Percentiles rank a stretch among this genome's conserved stretches.
Evolutionary conservation across 1,140 invertebrate genomes (phyloP).

Genomic region (Lethrus apterus): DNA sequence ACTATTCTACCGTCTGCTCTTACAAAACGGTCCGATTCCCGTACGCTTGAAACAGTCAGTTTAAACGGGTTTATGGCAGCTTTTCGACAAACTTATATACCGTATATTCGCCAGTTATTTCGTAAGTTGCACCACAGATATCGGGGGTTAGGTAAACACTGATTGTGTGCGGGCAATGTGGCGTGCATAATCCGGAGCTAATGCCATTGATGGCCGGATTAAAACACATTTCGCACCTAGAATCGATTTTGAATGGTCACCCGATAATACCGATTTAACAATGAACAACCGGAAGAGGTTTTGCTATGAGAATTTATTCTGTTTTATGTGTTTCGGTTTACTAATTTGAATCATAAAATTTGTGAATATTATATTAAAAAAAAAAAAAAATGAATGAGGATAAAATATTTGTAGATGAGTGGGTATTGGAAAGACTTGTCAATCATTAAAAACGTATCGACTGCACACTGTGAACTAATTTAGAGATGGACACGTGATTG

Average conservation of each 20-base stretch:
- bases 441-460: slow-evolving; percentile 14
- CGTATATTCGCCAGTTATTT: background rate
- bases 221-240: slow-evolving; percentile 26
- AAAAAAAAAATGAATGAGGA: slow-evolving; percentile 9
- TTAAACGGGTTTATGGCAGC: no score
- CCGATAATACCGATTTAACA: slow-evolving; percentile 12
- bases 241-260: slow-evolving; percentile 6
- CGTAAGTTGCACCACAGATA: background rate
- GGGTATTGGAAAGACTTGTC: slow-evolving; percentile 2
- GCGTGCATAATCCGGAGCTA: slow-evolving; percentile 25
- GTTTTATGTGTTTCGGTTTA: no score
- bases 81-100: no score
- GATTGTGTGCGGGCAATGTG: slow-evolving; percentile 28
- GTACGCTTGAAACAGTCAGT: no score
- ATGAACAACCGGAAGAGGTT: slow-evolving; percentile 24
- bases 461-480: slow-evolving; percentile 19
- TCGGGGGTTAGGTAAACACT: slow-evolving; percentile 31
- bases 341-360: no score
- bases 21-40: no score
- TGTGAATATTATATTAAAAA: no score
- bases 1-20: no score
- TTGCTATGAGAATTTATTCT: no score
- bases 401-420: slow-evolving; percentile 3
- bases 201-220: slow-evolving; percentile 22
- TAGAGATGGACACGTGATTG: slow-evolving; percentile 10